Evolutionary conservation across 2,888 invertebrate species (phyloP).

Genomic region (Alitta virens): DNA sequence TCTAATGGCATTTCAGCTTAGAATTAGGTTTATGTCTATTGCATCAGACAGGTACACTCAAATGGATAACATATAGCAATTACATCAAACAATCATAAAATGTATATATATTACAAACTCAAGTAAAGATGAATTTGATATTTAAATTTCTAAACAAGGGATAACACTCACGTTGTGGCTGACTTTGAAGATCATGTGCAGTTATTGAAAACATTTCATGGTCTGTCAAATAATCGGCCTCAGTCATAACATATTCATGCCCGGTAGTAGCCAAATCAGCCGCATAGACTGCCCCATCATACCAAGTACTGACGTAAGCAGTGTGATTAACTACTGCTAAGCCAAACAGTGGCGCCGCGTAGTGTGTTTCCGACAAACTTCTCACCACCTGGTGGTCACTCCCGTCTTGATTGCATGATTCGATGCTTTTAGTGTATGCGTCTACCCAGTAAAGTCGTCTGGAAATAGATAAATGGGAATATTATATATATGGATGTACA

Average conservation of each 20-base stretch:
- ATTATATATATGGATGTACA: too few species aligned
- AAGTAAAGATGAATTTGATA: too few species aligned
- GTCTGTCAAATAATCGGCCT: slow-evolving; percentile 7
- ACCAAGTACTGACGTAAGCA: slow-evolving; percentile 43
- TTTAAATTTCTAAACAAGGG: too few species aligned
- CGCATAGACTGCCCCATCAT: slow-evolving; percentile 12
- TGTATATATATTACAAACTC: too few species aligned
- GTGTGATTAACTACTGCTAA: slow-evolving; percentile 42
- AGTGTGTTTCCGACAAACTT: slow-evolving; percentile 6
- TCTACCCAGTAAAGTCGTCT: slow-evolving; percentile 16
- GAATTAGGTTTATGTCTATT: too few species aligned
- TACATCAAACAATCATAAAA: too few species aligned
- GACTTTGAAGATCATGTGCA: not conserved
- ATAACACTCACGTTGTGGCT: slow-evolving; percentile 6
- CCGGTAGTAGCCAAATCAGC: not conserved
- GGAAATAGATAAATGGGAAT: not conserved
- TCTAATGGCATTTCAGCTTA: too few species aligned
- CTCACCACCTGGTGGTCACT: not conserved
- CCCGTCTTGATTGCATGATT: slow-evolving; percentile 8
- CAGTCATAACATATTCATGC: not conserved
- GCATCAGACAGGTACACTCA: too few species aligned
- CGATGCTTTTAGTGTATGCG: slow-evolving; percentile 10
- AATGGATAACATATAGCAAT: too few species aligned
- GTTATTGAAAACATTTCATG: slow-evolving; percentile 11
- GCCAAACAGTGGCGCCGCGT: slow-evolving; percentile 38